Evolutionary conservation across 2,797 vertebrate species (phyloP), one percentile per base, ranked within the genome.

Genomic region (Sphenodon punctatus): DNA sequence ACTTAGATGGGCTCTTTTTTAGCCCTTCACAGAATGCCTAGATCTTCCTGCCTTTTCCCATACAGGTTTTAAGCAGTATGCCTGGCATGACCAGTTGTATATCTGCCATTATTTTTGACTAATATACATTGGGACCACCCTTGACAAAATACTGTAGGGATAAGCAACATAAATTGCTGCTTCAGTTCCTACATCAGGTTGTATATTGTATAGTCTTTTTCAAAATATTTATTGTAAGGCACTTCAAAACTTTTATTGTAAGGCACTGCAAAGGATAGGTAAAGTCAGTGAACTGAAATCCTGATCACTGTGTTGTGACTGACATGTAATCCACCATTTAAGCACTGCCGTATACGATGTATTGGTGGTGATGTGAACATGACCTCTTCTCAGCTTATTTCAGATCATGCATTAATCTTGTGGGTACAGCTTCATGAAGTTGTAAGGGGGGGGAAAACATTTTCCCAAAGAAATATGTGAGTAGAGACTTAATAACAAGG

Each of bases 201-300:
- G 70, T 56, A 60, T 43, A 63, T 32, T 38, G 5, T n/a, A 27
- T 60, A 41, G 34, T 51, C 39, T 81, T 91, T 76, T 55, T 48
- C 46, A 42, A 10, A 36, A 27, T 16, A 64, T 73, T 83, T 56
- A 71, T 3, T 67, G 61, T 56, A 78, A 1, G 67, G 39, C 42
- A 82, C 30, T 73, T n/a, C n/a, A 41, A 59, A 83, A 55, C 38
- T 89, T 90, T 89, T 79, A 63, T 78, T 19, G 45, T 65, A 56
- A 64, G 78, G 45, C 78, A 53, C 27, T 80, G 69, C 56, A 70
- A 22, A 80, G 39, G 39, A 48, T 78, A 70, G 15, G 32, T 13
- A 65, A 60, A 83, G 41, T 16, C 48, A 78, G 19, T 63, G 65
- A 87, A 56, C 39, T 38, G 79, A 84, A 55, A 75, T 69, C 32